Evolutionary conservation across 2,797 vertebrate species (phyloP).

Genomic region (Selene dorsalis): DNA sequence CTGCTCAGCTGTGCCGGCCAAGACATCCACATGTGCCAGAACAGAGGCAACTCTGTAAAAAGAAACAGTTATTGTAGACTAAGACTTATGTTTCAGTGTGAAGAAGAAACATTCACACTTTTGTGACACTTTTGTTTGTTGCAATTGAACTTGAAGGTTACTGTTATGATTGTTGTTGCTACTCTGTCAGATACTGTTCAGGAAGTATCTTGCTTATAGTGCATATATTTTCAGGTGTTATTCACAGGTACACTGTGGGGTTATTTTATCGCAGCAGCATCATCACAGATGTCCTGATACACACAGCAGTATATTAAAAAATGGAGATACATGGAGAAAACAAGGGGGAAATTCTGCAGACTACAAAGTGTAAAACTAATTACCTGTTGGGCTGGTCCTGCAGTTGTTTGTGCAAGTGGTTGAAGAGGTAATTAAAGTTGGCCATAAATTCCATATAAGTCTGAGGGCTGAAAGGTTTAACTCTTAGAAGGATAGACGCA

Average conservation of each 20-base stretch:
- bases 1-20: conserved; percentile 64
- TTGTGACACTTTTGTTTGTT: neutral
- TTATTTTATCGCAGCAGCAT: neutral
- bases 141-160: neutral
- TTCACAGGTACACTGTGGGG: neutral
- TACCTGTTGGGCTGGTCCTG: conserved; percentile 76
- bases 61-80: neutral
- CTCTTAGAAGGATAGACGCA: conserved; percentile 68
- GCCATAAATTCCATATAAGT: conserved; percentile 84
- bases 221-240: neutral
- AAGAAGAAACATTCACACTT: neutral
- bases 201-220: conserved; percentile 1
- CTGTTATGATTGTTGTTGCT: neutral
- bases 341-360: neutral
- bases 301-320: neutral
- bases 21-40: conserved; percentile 68
- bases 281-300: neutral
- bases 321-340: neutral
- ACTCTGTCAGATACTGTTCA: conserved; percentile 4
- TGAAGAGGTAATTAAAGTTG: conserved; percentile 73
- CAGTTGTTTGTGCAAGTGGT: conserved; percentile 63
- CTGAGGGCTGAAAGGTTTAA: conserved; percentile 82
- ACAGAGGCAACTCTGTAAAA: conserved; percentile 58
- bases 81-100: conserved; percentile 1
- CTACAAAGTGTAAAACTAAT: neutral